A percentile compares a stretch with the other conserved stretches of the same genome.
Conservation (phyloP, 1,140 invertebrate genomes). For the Eulimnadia texana region DNA sequence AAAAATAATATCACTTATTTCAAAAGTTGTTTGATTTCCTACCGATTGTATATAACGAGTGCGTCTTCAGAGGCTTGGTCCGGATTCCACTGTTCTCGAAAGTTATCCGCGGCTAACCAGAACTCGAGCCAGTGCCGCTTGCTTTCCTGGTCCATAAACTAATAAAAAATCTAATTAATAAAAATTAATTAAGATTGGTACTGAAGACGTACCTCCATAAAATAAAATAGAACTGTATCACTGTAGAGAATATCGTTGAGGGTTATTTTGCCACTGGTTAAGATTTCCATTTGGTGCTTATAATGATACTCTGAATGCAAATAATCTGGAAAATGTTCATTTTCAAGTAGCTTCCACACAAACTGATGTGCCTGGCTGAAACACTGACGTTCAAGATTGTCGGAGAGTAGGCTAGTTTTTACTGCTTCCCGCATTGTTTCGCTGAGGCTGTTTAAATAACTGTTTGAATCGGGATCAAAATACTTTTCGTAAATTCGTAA, state of each 20-base stretch:
- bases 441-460: neutral
- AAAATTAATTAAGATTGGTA: slow-evolving; percentile 5
- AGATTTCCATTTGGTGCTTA: slow-evolving; percentile 77
- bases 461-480: slow-evolving; percentile 8
- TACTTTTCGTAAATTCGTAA: slow-evolving; percentile 9
- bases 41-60: slow-evolving; percentile 83
- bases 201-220: slow-evolving; percentile 55
- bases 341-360: slow-evolving; percentile 5
- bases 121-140: slow-evolving; percentile 71
- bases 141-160: slow-evolving; percentile 77
- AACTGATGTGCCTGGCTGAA: slow-evolving; percentile 1
- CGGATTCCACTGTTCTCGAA: slow-evolving; percentile 56
- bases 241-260: slow-evolving; percentile 76
- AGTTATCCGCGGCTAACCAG: slow-evolving; percentile 74
- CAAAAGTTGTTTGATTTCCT: slow-evolving; percentile 23
- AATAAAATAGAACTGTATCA: slow-evolving; percentile 78
- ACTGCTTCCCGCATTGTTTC: neutral
- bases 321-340: slow-evolving; percentile 44
- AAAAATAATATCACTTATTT: slow-evolving; percentile 5
- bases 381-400: neutral
- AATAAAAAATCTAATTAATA: slow-evolving; percentile 20
- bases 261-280: slow-evolving; percentile 57
- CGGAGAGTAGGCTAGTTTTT: neutral
- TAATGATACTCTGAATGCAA: slow-evolving; percentile 65
- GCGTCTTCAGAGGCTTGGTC: slow-evolving; percentile 67